These are phyloP conservation scores for Leptonema lineaticorne DNA, from an alignment of 1,140 invertebrate species.

Conservation along the genomic window DNA sequence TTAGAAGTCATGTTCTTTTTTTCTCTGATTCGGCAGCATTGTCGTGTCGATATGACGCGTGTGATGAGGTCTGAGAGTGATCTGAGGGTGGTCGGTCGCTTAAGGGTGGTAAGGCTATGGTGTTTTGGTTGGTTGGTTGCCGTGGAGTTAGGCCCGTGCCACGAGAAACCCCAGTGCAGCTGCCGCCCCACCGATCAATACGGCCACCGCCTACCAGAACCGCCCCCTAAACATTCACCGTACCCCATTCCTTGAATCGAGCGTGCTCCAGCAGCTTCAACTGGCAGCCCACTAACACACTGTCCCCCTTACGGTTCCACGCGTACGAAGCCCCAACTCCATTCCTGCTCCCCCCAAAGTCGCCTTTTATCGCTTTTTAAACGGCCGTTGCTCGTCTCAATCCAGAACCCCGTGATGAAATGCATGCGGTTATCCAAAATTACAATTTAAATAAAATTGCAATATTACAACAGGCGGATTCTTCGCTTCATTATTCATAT, in stretches of 20 bases:
- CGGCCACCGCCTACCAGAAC: slow-evolving; percentile 1
- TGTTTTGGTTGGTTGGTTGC: slow-evolving; percentile 16
- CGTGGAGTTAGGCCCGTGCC: slow-evolving; percentile 7
- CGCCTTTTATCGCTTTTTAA: slow-evolving; percentile 13
- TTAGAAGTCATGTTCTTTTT: not conserved
- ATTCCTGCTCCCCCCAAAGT: not conserved
- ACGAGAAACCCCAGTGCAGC: slow-evolving; percentile 22
- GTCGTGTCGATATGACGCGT: not conserved
- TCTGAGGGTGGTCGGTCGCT: not conserved
- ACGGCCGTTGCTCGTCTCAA: not conserved
- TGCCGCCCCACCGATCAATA: slow-evolving; percentile 35
- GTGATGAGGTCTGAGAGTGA: not conserved
- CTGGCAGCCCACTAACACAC: slow-evolving; percentile 27
- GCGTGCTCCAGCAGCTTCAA: too few species aligned
- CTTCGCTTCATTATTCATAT: not conserved
- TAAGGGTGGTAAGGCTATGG: too few species aligned
- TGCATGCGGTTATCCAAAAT: too few species aligned
- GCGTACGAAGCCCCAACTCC: not conserved
- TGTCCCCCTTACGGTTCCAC: slow-evolving; percentile 15
- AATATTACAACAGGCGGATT: too few species aligned
- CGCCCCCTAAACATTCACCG: too few species aligned
- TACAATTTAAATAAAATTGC: too few species aligned
- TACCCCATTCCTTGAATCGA: too few species aligned
- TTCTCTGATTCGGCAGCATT: not conserved
- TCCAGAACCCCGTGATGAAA: not conserved